Percentiles rank a stretch among this genome's conserved stretches.
These are phyloP conservation scores for Tetheella fluctuosa DNA, from an alignment of 2,888 invertebrate genomes.

Conservation along the genomic window DNA sequence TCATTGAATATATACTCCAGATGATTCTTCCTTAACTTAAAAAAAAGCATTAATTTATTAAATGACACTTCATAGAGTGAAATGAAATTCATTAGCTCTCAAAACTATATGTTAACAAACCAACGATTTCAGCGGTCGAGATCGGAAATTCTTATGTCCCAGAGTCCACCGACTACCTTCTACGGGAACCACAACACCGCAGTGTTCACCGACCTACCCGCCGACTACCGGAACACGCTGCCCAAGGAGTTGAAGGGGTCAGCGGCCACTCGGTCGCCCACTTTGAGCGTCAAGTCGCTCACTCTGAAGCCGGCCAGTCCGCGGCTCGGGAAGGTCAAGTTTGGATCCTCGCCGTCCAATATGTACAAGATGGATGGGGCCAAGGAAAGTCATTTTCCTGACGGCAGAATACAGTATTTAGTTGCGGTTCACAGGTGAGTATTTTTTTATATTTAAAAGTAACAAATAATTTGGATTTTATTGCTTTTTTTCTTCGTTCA, in stretches of 20 bases:
- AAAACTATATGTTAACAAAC: constrained; percentile 13
- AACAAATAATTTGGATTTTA: too few species aligned
- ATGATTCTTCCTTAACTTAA: too few species aligned
- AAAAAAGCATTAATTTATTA: too few species aligned
- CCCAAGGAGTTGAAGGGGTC: constrained; percentile 38
- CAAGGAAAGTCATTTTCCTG: constrained; percentile 20
- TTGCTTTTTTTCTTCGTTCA: too few species aligned
- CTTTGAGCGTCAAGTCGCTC: constrained; percentile 56
- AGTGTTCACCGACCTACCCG: constrained; percentile 32
- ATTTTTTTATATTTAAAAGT: not conserved
- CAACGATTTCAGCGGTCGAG: constrained; percentile 71
- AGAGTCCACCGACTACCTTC: constrained; percentile 64
- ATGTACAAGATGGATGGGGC: constrained; percentile 52
- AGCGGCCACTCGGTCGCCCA: constrained; percentile 50
- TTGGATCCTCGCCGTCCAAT: constrained; percentile 61
- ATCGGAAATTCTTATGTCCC: constrained; percentile 73
- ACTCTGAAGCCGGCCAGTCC: constrained; percentile 50
- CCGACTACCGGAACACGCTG: constrained; percentile 44
- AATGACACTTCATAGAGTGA: not conserved
- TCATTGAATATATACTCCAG: too few species aligned
- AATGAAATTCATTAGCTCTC: not conserved
- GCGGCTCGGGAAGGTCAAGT: constrained; percentile 47
- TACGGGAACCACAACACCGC: constrained; percentile 37
- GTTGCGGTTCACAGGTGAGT: constrained; percentile 88
- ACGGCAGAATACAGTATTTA: constrained; percentile 83